Conservation (phyloP, 2,797 vertebrate species). For the Sebastes hubbsi region DNA sequence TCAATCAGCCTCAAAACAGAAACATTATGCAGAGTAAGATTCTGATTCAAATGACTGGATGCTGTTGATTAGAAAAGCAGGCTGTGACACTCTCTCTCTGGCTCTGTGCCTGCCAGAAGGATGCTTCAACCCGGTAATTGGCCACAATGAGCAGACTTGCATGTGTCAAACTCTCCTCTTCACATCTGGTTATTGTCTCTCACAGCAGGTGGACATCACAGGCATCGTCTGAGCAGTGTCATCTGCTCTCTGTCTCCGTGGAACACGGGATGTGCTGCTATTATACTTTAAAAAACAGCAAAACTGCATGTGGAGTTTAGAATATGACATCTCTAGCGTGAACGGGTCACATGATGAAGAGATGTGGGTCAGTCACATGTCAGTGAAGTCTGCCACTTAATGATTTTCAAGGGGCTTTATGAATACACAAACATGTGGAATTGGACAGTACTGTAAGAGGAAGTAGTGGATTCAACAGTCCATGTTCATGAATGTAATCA, state of each 20-base stretch:
- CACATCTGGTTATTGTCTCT: constrained; percentile 74
- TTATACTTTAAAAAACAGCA: constrained; percentile 16
- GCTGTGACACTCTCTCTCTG: constrained; percentile 15
- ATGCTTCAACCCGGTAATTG: constrained; percentile 74
- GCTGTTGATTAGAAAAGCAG: constrained; percentile 35
- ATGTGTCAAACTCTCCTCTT: constrained; percentile 66
- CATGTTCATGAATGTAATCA: constrained; percentile 15
- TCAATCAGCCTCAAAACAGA: constrained; percentile 8
- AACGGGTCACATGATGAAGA: background rate
- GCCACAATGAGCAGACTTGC: constrained; percentile 69
- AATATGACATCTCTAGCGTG: background rate
- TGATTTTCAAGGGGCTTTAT: constrained; percentile 5
- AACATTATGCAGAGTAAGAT: background rate
- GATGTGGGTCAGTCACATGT: background rate
- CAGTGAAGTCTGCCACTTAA: background rate
- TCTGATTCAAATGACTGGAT: constrained; percentile 30
- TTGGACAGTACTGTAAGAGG: background rate
- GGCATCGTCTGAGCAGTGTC: constrained; percentile 38
- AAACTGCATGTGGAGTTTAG: constrained; percentile 1
- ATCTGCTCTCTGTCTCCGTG: constrained; percentile 45
- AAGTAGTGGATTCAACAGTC: background rate
- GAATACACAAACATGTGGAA: background rate
- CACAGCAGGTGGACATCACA: constrained; percentile 69
- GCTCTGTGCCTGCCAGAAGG: constrained; percentile 40
- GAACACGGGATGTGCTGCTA: constrained; percentile 21